Percentiles rank a stretch among this genome's conserved stretches.
Conservation (phyloP, 2,113 vertebrate species). For the Poeciliopsis turrubarensis region DNA sequence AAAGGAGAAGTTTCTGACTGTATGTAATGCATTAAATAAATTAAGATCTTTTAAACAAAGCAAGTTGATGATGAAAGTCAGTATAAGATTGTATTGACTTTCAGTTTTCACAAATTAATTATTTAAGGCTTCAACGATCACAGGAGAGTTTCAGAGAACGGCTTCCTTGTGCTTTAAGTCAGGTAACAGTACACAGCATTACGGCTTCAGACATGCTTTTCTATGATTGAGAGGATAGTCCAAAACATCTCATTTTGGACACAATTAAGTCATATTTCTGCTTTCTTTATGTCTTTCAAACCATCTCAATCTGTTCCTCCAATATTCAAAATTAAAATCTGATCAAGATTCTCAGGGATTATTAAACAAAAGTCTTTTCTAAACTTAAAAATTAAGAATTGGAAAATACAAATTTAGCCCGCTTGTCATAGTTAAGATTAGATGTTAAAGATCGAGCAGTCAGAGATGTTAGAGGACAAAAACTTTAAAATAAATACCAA, state of each 20-base stretch:
- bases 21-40: background rate
- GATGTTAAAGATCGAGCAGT: slow-evolving; percentile 1
- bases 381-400: background rate
- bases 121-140: slow-evolving; percentile 10
- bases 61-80: background rate
- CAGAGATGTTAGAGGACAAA: slow-evolving; percentile 26
- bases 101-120: background rate
- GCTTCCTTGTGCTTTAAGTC: slow-evolving; percentile 42
- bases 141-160: background rate
- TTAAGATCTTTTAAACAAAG: background rate
- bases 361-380: background rate
- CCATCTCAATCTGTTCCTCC: background rate
- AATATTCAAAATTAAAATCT: background rate
- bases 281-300: background rate
- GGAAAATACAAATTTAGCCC: slow-evolving; percentile 7
- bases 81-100: slow-evolving; percentile 1
- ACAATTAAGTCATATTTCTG: background rate
- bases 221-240: too few relatives aligned
- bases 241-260: background rate
- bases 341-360: background rate
- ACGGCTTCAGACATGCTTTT: background rate
- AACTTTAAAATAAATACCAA: background rate
- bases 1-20: background rate
- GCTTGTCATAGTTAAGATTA: background rate
- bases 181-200: background rate